Conservation (phyloP, 2,797 vertebrate species). For the Coregonus ussuriensis region DNA sequence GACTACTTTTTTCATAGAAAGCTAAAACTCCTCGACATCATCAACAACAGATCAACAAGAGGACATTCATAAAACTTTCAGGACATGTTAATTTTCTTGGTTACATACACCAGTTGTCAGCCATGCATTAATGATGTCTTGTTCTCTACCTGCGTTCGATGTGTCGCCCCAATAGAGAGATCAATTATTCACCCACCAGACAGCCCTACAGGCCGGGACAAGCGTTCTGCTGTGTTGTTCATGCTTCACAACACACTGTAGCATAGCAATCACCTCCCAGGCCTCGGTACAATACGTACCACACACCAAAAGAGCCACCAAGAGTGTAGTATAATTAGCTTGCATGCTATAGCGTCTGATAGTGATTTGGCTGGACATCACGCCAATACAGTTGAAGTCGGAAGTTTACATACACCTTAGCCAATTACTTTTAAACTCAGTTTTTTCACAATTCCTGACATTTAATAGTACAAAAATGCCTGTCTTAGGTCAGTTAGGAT, state of each 20-base stretch:
- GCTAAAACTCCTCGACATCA: constrained; percentile 8
- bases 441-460: no score
- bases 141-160: constrained; percentile 45
- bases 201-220: constrained; percentile 52
- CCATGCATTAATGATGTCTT: constrained; percentile 62
- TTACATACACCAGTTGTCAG: constrained; percentile 36
- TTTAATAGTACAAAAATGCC: no score
- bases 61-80: constrained; percentile 24
- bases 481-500: no score
- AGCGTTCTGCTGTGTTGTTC: constrained; percentile 45
- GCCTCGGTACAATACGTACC: constrained; percentile 2
- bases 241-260: constrained; percentile 52
- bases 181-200: constrained; percentile 71
- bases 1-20: no score
- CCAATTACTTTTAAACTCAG: no score
- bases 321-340: not conserved
- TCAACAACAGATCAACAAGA: constrained; percentile 21
- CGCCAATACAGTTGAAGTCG: not conserved
- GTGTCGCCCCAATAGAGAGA: constrained; percentile 4
- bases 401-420: no score
- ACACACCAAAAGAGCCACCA: not conserved
- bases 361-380: no score
- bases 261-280: constrained; percentile 28
- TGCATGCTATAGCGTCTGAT: not conserved
- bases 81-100: not conserved